Evolutionary conservation across 2,113 vertebrate species (phyloP).

Genomic region (Pterocles burchelli): DNA sequence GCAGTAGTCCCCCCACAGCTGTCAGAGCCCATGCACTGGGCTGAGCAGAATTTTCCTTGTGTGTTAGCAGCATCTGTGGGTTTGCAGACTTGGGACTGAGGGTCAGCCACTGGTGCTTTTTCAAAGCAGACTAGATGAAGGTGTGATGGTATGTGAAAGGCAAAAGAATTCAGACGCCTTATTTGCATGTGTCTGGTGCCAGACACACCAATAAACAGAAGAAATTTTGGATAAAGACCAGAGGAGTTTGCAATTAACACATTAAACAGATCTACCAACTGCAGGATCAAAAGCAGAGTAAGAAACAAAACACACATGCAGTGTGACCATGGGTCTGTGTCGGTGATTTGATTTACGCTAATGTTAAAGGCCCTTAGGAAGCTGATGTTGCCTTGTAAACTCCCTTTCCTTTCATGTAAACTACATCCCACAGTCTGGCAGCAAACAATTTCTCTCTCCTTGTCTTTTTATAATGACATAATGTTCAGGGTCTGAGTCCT

Average conservation of each 20-base stretch:
- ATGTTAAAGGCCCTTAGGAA: neutral
- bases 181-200: neutral
- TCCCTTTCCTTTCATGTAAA: conserved; percentile 17
- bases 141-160: fast-evolving
- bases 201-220: neutral
- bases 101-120: neutral
- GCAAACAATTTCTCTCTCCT: conserved; percentile 2
- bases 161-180: fast-evolving
- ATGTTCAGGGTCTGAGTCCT: conserved; percentile 1
- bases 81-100: neutral
- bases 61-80: neutral
- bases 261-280: neutral
- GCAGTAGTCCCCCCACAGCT: neutral
- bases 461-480: neutral
- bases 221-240: conserved; percentile 8
- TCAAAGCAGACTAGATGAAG: neutral
- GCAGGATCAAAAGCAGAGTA: conserved; percentile 17
- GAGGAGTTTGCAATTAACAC: conserved; percentile 49
- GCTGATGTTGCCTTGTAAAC: neutral
- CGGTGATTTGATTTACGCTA: neutral
- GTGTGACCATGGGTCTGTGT: neutral
- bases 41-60: neutral
- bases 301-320: neutral
- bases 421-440: conserved; percentile 20
- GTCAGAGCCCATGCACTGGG: fast-evolving